phyloP scores from a whole-genome alignment of 2,888 invertebrate genomes.

The Himalopsyche tibetana region DNA sequence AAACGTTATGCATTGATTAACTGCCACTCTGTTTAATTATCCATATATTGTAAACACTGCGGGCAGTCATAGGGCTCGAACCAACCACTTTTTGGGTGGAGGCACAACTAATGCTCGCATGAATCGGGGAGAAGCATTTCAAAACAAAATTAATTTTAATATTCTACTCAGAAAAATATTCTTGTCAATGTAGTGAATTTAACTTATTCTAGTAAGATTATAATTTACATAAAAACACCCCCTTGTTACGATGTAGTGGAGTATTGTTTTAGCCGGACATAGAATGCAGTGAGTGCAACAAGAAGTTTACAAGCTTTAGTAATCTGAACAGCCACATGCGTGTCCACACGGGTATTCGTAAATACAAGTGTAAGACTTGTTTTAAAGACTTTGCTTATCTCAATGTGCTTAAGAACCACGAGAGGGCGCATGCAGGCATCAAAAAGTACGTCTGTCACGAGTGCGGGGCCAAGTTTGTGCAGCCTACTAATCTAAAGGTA shows the following conservation, averaged over 20 bases:
- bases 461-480: constrained; percentile 79
- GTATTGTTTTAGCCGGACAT: constrained; percentile 73
- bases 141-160: no score
- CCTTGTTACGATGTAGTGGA: constrained; percentile 45
- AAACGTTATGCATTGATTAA: no score
- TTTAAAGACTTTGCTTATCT: constrained; percentile 77
- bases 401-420: constrained; percentile 75
- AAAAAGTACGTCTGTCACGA: constrained; percentile 83
- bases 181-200: background rate
- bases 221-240: background rate
- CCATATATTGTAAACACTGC: no score
- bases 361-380: constrained; percentile 73
- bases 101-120: no score
- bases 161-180: background rate
- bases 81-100: no score
- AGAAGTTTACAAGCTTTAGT: constrained; percentile 76
- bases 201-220: background rate
- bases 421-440: constrained; percentile 77
- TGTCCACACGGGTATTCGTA: constrained; percentile 74
- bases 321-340: constrained; percentile 77
- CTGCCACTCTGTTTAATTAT: no score
- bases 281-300: constrained; percentile 74
- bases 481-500: constrained; percentile 75
- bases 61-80: no score
- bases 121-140: no score